Percentiles rank a stretch among this genome's conserved stretches.
phyloP scores from a whole-genome alignment of 2,797 vertebrate genomes.

The Trachurus trachurus region DNA sequence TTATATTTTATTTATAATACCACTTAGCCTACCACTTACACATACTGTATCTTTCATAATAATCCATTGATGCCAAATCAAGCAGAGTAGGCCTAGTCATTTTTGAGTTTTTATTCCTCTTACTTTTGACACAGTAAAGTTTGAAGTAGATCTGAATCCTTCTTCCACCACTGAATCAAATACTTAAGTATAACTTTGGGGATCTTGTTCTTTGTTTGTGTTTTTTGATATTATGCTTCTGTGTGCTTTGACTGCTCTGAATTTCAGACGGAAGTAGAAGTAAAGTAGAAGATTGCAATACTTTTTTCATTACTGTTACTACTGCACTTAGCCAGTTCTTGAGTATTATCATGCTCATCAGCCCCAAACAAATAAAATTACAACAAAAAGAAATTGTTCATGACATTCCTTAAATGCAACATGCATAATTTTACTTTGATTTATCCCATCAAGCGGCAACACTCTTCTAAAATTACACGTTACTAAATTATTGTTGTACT shows the following conservation, averaged over 20 bases:
- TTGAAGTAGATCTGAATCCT: too few relatives aligned
- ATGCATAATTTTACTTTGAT: neutral
- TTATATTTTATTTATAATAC: too few relatives aligned
- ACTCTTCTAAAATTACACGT: neutral
- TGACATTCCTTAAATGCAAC: neutral
- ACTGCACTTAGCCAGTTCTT: neutral
- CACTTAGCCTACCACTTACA: too few relatives aligned
- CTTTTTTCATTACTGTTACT: neutral
- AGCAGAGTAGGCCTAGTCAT: too few relatives aligned
- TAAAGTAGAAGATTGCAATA: too few relatives aligned
- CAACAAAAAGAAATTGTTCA: neutral
- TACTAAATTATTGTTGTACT: neutral
- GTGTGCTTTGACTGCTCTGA: neutral
- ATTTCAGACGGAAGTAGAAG: too few relatives aligned
- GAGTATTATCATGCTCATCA: too few relatives aligned
- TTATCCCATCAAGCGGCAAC: neutral
- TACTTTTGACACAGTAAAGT: too few relatives aligned
- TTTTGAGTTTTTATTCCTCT: too few relatives aligned
- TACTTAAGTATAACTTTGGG: neutral
- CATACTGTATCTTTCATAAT: neutral
- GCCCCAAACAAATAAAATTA: neutral
- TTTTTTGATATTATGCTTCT: neutral
- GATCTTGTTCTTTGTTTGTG: too few relatives aligned
- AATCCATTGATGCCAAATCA: neutral
- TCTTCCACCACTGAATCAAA: neutral